Evolutionary conservation across 37 sponge, comb jelly and placozoan genomes (phyloP), one percentile per base, ranked within the genome.

Genomic region (Crambe crambe): DNA sequence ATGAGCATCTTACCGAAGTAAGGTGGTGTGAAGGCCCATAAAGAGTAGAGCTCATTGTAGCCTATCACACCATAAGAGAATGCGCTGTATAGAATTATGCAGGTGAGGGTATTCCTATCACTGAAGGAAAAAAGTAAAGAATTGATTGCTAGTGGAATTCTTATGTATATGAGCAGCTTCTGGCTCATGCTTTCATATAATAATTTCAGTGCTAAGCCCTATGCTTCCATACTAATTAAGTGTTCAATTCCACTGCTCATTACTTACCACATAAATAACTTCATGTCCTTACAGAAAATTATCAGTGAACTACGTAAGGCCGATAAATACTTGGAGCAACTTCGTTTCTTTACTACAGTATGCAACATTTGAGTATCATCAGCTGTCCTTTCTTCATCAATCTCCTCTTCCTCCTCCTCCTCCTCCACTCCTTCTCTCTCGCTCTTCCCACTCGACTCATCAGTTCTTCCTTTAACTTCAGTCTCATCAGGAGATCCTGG

Each of bases 61-160:
- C 92, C 92, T 59, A 87, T 87, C 39, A 91, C 70, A 22, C 77
- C 92, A 80, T 84, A 87, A 17, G 92, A 83, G 51, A 80, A 91
- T 6, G 39, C 56, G 37, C 72, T 69, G 42, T 87, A 91, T 36
- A 83, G 68, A 21, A 84, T 6, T 5, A 87, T 30, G n/a, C 79
- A 18, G 8, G 58, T 47, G 2, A 74, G 27, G 61, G 84, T 68
- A 10, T 18, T 56, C 20, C 63, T 58, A 61, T 67, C 79, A 26
- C 91, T 91, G 72, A 0, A 42, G 8, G 29, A 30, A 62, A 51
- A 42, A 1, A 70, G 0, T n/a, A n/a, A 21, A 57, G 35, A 51
- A 37, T 15, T 47, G 6, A 47, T 47, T 47, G 12, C 12, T 6
- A 47, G 6, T 47, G 51, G 51, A 6, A 47, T 47, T 47, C 6